Percentiles rank a stretch among this genome's conserved stretches.
Evolutionary conservation across 2,113 vertebrate species (phyloP).

Genomic region (Bettongia penicillata): DNA sequence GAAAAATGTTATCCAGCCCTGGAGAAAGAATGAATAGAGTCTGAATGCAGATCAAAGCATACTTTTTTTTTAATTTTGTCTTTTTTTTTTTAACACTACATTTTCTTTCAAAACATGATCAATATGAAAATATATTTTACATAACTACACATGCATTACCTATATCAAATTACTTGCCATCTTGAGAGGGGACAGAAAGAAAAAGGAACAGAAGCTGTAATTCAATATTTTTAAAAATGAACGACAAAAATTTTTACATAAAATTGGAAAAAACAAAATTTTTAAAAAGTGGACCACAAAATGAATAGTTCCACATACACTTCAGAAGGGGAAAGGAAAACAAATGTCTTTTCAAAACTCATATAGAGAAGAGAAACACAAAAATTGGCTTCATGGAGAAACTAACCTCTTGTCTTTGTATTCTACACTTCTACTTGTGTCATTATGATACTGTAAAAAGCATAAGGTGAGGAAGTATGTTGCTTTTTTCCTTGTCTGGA

Average conservation of each 20-base stretch:
- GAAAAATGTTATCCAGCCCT: too few relatives aligned
- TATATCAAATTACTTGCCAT: neutral
- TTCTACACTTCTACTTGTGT: neutral
- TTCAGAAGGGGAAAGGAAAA: neutral
- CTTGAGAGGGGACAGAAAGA: neutral
- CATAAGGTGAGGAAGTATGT: neutral
- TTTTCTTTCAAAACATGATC: neutral
- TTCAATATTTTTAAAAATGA: neutral
- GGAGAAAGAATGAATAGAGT: neutral
- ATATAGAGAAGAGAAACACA: neutral
- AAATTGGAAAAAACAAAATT: too few relatives aligned
- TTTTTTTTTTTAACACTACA: neutral
- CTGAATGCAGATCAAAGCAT: neutral
- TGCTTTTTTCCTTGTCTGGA: neutral
- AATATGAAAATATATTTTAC: neutral
- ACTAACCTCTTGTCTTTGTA: neutral
- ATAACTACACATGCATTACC: neutral
- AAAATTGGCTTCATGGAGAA: neutral
- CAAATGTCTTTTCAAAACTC: neutral
- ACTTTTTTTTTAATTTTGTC: neutral
- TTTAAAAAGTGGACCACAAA: neutral
- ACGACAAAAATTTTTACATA: neutral
- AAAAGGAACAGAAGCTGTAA: neutral
- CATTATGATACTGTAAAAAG: neutral
- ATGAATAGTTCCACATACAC: neutral